Conservation (phyloP, 2,888 invertebrate genomes). For the Galerucella pusilla region DNA sequence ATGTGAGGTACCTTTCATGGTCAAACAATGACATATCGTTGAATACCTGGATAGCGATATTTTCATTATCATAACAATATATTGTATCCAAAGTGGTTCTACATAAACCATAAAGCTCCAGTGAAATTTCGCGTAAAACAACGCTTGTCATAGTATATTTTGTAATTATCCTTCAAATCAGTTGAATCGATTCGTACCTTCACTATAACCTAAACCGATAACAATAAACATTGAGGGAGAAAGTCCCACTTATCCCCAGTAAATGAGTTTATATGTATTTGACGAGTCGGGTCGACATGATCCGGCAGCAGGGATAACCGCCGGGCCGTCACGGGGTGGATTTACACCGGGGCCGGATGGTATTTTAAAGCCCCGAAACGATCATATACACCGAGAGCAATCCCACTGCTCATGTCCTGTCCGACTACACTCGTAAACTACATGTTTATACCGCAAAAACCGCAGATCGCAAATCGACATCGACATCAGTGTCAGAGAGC, state of each 20-base stretch:
- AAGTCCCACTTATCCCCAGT: constrained; percentile 27
- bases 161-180: not conserved
- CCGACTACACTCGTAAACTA: constrained; percentile 65
- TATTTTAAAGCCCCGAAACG: constrained; percentile 62
- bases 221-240: constrained; percentile 28
- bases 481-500: constrained; percentile 62
- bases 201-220: constrained; percentile 9
- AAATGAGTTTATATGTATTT: constrained; percentile 52
- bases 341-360: constrained; percentile 55
- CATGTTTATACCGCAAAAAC: constrained; percentile 67
- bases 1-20: no score
- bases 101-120: no score
- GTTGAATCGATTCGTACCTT: not conserved
- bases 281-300: constrained; percentile 55
- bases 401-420: constrained; percentile 64
- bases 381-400: constrained; percentile 60
- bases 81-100: no score
- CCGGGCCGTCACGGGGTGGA: constrained; percentile 54
- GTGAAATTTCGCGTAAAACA: not conserved
- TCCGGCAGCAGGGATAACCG: constrained; percentile 55
- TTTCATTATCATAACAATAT: no score
- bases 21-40: no score
- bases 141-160: not conserved
- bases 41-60: no score
- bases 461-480: constrained; percentile 66